Conservation (phyloP, 1,140 invertebrate species). For the Gonioctena quinquepunctata region DNA sequence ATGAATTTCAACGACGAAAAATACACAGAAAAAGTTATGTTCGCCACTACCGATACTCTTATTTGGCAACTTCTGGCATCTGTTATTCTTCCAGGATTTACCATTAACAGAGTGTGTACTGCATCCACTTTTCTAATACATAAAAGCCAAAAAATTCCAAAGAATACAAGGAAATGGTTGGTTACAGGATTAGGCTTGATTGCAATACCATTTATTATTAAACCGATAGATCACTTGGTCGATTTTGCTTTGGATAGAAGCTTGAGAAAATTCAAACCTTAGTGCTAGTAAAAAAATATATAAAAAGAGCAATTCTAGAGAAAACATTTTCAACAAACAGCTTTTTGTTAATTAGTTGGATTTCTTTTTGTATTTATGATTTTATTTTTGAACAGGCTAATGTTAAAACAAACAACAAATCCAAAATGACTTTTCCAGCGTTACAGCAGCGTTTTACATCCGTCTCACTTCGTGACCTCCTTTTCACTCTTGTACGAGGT, state of each 20-base stretch:
- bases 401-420: no score
- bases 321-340: no score
- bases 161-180: slow-evolving; percentile 64
- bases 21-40: slow-evolving; percentile 56
- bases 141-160: slow-evolving; percentile 58
- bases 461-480: no score
- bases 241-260: slow-evolving; percentile 80
- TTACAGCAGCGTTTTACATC: no score
- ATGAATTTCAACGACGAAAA: slow-evolving; percentile 24
- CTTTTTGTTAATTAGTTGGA: no score
- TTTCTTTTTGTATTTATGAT: no score
- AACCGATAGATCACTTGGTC: slow-evolving; percentile 85
- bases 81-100: slow-evolving; percentile 87
- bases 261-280: slow-evolving; percentile 40
- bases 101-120: slow-evolving; percentile 86
- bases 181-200: slow-evolving; percentile 78
- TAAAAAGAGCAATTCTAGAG: no score
- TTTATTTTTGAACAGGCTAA: no score
- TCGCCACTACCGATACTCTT: slow-evolving; percentile 80
- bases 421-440: no score
- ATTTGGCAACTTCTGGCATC: slow-evolving; percentile 94
- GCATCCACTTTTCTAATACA: slow-evolving; percentile 62
- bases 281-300: no score
- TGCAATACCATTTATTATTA: slow-evolving; percentile 90
- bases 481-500: no score